Base-by-base conservation (phyloP, 2,113 vertebrate genomes). In the Madoqua kirkii region DNA sequence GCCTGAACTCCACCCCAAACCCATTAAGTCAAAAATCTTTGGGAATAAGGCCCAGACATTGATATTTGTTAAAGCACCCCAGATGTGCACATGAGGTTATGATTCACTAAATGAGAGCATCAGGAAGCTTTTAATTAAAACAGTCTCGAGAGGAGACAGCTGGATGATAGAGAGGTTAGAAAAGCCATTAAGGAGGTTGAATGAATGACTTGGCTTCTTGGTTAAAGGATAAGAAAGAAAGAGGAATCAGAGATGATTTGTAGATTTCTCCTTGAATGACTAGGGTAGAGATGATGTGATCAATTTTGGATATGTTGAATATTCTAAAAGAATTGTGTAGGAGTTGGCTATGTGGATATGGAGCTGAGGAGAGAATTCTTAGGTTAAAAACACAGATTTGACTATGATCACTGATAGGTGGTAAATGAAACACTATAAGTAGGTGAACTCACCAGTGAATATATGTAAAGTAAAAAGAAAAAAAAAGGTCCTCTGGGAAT, bases 21-120 rank as follows among this genome's bases (percentile, higher is more conserved):
- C 57, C 93, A 54, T 88, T 74, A 95, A 96, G 91, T 95, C 60
- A 96, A 79, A 96, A 95, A 89, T 79, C 55, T 97, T 96, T 95
- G 43, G 33, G 31, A 89, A 43, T 82, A 91, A 40, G 29, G 50
- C 54, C 55, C 54, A 94, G 88, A 31, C 50, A 57, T 21, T 87
- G 54, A 13, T 83, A 89, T 78, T 95, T 97, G 95, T 93, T 54
- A 78, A 89, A 91, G 67, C 45, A 86, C 5, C 25, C 25, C 17
- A 87, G 40, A 84, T 93, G 29, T 79, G 45, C 55, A 93, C 27
- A 82, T 7, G n/a, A 87, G 29, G 45, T 95, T 95, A 52, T 71
- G 54, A 92, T 82, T 88, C 50, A 59, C 45, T 95, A 91, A 95
- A 91, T 91, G 91, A 89, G 78, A 81, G 1, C 71, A 62, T 83